A percentile compares a stretch with the other conserved stretches of the same genome.
These are phyloP conservation scores for Ephialtes manifestator DNA, from an alignment of 2,888 invertebrate species.

Conservation along the genomic window DNA sequence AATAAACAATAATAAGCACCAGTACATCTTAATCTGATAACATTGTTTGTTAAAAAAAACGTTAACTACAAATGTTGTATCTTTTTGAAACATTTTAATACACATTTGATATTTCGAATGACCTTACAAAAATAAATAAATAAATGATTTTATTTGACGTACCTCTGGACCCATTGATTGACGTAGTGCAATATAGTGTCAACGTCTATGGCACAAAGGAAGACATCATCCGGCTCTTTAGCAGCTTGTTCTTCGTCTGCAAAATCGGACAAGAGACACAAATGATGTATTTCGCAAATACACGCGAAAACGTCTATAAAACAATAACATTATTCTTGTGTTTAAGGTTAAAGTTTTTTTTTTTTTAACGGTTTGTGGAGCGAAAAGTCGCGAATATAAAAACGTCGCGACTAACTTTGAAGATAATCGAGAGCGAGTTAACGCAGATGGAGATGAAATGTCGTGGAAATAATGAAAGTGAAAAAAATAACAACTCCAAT, in stretches of 20 bases:
- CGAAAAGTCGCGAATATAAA: not conserved
- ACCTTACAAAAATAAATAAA: not conserved
- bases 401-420: not conserved
- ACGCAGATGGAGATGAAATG: not conserved
- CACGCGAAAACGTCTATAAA: not conserved
- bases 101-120: not conserved
- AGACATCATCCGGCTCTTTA: slow-evolving; percentile 92
- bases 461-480: not conserved
- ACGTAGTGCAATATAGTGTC: slow-evolving; percentile 94
- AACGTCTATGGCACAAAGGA: slow-evolving; percentile 92
- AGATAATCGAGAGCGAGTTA: not conserved
- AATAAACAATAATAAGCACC: not conserved
- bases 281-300: not conserved
- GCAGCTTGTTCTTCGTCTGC: slow-evolving; percentile 93
- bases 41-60: no score
- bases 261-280: slow-evolving; percentile 78
- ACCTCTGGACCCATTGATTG: slow-evolving; percentile 96
- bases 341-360: not conserved
- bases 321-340: not conserved
- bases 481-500: not conserved
- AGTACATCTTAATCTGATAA: not conserved
- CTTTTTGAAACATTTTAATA: not conserved
- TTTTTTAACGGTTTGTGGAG: not conserved
- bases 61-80: not conserved
- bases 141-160: slow-evolving; percentile 73